Base-by-base conservation (phyloP, 2,888 invertebrate genomes). In the Tenthredo mesomela region DNA sequence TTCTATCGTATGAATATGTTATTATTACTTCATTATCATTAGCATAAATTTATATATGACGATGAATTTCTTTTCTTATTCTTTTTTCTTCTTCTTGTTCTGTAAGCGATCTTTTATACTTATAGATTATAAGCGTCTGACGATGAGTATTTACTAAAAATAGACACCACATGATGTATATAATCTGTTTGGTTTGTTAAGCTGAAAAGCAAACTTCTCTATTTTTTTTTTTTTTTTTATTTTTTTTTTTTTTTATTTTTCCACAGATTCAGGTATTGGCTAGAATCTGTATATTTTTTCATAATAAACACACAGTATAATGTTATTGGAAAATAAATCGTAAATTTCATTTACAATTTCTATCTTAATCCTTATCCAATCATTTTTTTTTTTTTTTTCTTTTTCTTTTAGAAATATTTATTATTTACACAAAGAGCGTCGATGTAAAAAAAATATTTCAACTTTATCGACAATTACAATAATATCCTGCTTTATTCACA, bases 121-220 rank as follows among this genome's bases (percentile, higher is more conserved):
- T 67, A 67, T 67, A 33, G 15, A 67, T 25, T 67, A 33, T 67
- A 67, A 67, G 67, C n/a, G 18, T 6, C n/a, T 6, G 54, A 67
- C 21, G 67, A 67, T 25, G 67, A 67, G 25, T 67, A 67, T 33
- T 67, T 85, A 67, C 70, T 54, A 83, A 84, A 80, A 87, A 87
- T 87, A 87, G 86, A 87, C 47, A 77, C 84, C 50, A n/a, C 25
- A 83, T 67, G 58, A 83, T 85, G 47, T 85, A 58, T 73, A 65
- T 65, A 61, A 61, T 61, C 25, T 61, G 61, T 61, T 61, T 61
- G 61, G 21, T 61, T 61, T 61, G 61, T 61, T 61, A 61, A 61
- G 61, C 61, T 65, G n/a, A n/a, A 37, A n/a, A 70, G 33, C 70
- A 67, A 15, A 29, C 25, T 40, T 80, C 29, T 85, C 25, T 80